Base-by-base conservation (phyloP, 1,140 invertebrate genomes). In the Xylocopa sonorina region DNA sequence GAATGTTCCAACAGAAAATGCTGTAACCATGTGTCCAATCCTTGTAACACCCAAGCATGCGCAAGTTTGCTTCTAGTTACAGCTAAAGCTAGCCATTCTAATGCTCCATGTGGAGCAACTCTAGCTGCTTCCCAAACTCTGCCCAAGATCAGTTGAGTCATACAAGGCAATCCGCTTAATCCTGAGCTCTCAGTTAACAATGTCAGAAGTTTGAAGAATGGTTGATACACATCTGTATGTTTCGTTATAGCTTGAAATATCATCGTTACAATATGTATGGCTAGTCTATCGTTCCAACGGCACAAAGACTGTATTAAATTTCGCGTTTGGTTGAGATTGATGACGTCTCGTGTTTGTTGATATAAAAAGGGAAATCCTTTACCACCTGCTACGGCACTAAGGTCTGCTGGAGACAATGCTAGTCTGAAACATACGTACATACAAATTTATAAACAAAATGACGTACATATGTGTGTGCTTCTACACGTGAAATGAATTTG, bases 301-400 rank as follows among this genome's bases (percentile, higher is more conserved):
- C 97, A 98, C 27, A 99, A 93, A 32, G 97, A 97, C 90, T 98
- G 98, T 77, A 99, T 98, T 41, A 99, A 94, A 91, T 98, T 97
- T 81, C 97, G 95, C 4, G 98, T 98, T 92, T 98, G 97, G 87
- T 98, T 95, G 46, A 98, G 93, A 93, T 98, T 99, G 71, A 99
- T 96, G 84, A 96, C 96, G 91, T 99, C 98, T 83, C 97, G 96
- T 62, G 98, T 98, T 94, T 99, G 98, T 92, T 98, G 98, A 91
- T 98, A 97, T 29, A 99, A 93, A 92, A 99, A 99, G 46, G 97
- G 97, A 92, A 98, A 98, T 14, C 97, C 97, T 93, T 98, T 98
- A 57, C 97, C 97, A 63, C 97, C 97, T 46, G 97, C 95, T 34
- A 98, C 95, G 5, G 97, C 96, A 84, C 95, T 96, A 38, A 97